Percentiles rank a stretch among this genome's conserved stretches.
Conservation (phyloP, 2,113 vertebrate genomes). For the Eidolon helvum region DNA sequence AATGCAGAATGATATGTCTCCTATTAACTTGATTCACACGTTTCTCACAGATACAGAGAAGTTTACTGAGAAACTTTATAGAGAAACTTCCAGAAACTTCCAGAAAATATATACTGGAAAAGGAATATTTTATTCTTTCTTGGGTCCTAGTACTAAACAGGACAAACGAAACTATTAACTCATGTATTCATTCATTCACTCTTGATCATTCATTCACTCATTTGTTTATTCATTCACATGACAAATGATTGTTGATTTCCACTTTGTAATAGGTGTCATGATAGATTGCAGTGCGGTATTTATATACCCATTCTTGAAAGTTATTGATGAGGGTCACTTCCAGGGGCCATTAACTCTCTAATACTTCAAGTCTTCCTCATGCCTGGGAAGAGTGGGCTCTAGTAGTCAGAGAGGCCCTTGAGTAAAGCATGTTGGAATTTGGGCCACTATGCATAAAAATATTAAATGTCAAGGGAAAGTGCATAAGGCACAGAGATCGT, state of each 20-base stretch:
- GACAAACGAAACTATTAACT: not conserved
- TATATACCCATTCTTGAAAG: not conserved
- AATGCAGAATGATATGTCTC: not conserved
- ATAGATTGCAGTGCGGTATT: not conserved
- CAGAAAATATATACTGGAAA: not conserved
- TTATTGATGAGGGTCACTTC: not conserved
- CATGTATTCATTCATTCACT: not conserved
- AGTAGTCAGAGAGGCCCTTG: not conserved
- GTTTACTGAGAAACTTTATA: not conserved
- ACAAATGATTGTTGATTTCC: not conserved
- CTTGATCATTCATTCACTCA: not conserved
- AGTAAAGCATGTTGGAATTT: not conserved
- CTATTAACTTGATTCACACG: not conserved
- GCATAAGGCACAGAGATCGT: not conserved
- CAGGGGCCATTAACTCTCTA: not conserved
- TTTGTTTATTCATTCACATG: not conserved
- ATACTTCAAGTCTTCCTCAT: not conserved
- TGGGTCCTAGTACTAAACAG: not conserved
- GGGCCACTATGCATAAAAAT: not conserved
- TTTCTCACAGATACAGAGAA: slow-evolving; percentile 1
- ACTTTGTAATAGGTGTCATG: not conserved
- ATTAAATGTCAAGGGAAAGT: not conserved
- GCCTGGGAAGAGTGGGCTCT: not conserved
- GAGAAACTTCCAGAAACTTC: not conserved
- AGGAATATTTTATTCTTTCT: not conserved